phyloP scores from a whole-genome alignment of 1,140 invertebrate genomes.

The Oncopodura yosiiana region DNA sequence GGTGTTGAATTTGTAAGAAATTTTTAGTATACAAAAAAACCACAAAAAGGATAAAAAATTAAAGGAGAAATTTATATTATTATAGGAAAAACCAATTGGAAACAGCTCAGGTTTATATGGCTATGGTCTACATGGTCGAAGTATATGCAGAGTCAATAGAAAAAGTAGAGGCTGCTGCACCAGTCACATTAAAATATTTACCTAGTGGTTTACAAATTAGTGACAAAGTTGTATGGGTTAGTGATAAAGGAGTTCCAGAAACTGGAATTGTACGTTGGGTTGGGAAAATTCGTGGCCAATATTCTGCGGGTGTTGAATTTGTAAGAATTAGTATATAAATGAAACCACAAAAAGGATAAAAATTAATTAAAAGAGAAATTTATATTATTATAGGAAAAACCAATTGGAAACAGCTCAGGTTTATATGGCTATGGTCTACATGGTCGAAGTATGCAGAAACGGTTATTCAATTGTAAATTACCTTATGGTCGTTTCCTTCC shows the following conservation, averaged over 20 bases:
- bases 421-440: constrained; percentile 23
- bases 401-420: constrained; percentile 25
- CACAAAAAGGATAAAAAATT: no score
- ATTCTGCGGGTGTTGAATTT: constrained; percentile 25
- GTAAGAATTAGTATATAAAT: constrained; percentile 7
- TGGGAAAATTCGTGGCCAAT: constrained; percentile 21
- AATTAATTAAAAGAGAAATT: not conserved
- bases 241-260: constrained; percentile 8
- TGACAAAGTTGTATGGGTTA: constrained; percentile 21
- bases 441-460: constrained; percentile 4
- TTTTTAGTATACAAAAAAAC: not conserved
- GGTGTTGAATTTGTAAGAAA: constrained; percentile 13
- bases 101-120: not conserved
- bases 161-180: not conserved
- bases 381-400: constrained; percentile 16
- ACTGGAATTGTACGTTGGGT: constrained; percentile 21
- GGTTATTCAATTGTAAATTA: constrained; percentile 27
- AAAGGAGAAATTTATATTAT: no score
- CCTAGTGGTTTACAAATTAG: constrained; percentile 17
- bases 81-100: no score
- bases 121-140: not conserved
- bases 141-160: not conserved
- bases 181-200: constrained; percentile 4
- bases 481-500: constrained; percentile 23
- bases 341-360: not conserved